A percentile compares a stretch with the other conserved stretches of the same genome.
Evolutionary conservation across 2,113 vertebrate genomes (phyloP).

Genomic region (Onychostoma macrolepis): DNA sequence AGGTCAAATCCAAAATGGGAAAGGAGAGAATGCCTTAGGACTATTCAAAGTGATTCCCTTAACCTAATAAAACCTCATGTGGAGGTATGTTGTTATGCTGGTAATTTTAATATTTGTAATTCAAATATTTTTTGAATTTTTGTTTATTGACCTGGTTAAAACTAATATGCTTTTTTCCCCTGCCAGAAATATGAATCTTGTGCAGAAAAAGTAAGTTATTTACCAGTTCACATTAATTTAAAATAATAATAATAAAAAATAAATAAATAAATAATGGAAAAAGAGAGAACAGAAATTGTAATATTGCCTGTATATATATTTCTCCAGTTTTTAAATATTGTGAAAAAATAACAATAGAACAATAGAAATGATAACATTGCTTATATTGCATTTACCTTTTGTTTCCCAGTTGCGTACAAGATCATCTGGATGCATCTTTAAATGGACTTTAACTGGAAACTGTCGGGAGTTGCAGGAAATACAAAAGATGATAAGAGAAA

Average conservation of each 20-base stretch:
- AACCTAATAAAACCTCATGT: not conserved
- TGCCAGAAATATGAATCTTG: not conserved
- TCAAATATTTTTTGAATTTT: not conserved
- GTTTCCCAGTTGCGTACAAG: rapidly evolving
- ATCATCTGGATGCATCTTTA: constrained; percentile 12
- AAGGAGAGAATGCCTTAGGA: not conserved
- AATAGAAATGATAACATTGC: not conserved
- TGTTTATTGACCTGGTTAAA: not conserved
- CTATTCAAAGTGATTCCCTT: not conserved
- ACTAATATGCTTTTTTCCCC: not conserved
- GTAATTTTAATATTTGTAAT: not conserved
- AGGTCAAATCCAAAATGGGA: not conserved
- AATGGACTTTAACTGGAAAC: not conserved
- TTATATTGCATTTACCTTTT: not conserved
- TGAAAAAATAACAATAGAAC: too few relatives aligned
- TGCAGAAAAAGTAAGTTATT: not conserved
- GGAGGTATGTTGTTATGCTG: constrained; percentile 7
- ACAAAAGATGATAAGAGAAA: not conserved
- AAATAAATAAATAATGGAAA: not conserved
- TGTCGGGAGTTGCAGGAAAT: not conserved
- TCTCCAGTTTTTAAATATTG: too few relatives aligned
- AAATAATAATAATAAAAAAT: not conserved
- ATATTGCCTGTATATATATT: not conserved
- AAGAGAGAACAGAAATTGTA: not conserved
- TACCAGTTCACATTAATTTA: not conserved